Percentiles rank a stretch among this genome's conserved stretches.
Evolutionary conservation across 2,888 invertebrate genomes (phyloP).

Genomic region (Scrobipalpa atriplicella): DNA sequence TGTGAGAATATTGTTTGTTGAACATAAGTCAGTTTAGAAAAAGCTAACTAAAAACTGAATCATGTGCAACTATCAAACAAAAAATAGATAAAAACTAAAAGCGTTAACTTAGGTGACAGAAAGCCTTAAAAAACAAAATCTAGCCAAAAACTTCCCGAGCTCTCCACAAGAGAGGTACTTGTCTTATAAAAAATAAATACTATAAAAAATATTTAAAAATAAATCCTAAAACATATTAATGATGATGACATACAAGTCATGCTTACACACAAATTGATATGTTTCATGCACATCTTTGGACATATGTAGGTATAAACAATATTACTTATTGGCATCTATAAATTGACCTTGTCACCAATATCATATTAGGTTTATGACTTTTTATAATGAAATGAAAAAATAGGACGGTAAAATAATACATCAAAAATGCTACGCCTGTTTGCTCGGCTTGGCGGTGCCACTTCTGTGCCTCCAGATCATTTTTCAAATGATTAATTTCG

Average conservation of each 20-base stretch:
- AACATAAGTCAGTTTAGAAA: conserved; percentile 30
- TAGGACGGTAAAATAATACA: background rate
- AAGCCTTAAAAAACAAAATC: conserved; percentile 60
- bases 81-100: conserved; percentile 43
- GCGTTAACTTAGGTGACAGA: conserved; percentile 67
- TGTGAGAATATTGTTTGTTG: conserved; percentile 8
- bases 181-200: conserved; percentile 53
- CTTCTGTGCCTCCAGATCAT: no score
- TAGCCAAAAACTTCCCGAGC: conserved; percentile 75
- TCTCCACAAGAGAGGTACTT: conserved; percentile 80
- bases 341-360: conserved; percentile 27
- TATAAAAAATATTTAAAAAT: conserved; percentile 43
- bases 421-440: no score
- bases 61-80: conserved; percentile 56
- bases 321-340: conserved; percentile 25
- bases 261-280: conserved; percentile 69
- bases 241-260: conserved; percentile 52
- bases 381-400: conserved; percentile 18
- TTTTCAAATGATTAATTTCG: no score
- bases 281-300: conserved; percentile 64
- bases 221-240: conserved; percentile 43
- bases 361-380: conserved; percentile 20
- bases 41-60: conserved; percentile 35
- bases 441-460: no score
- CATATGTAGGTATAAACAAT: conserved; percentile 21